phyloP scores from a whole-genome alignment of 2,888 invertebrate species.

The Pelosia muscerda region DNA sequence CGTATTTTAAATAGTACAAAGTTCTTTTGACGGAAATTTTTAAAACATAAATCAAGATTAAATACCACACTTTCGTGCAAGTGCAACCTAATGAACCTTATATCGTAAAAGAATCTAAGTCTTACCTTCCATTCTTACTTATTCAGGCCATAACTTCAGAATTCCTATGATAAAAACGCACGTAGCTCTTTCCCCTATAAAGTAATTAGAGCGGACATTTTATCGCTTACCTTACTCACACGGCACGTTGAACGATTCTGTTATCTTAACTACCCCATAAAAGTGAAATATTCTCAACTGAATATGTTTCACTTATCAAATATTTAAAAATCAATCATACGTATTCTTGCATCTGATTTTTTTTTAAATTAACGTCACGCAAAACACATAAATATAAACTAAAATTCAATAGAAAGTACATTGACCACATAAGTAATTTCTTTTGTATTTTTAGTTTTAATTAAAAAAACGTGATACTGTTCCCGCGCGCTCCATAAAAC shows the following conservation, averaged over 20 bases:
- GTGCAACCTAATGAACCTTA: neutral
- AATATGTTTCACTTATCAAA: constrained; percentile 23
- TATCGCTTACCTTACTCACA: constrained; percentile 38
- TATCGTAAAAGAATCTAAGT: neutral
- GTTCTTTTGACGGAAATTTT: neutral
- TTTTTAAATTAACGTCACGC: too few relatives aligned
- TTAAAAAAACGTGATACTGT: too few relatives aligned
- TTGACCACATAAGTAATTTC: too few relatives aligned
- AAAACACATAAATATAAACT: too few relatives aligned
- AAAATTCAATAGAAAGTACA: too few relatives aligned
- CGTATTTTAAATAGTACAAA: neutral
- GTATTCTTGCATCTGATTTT: too few relatives aligned
- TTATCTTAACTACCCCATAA: constrained; percentile 47
- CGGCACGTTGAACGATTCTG: constrained; percentile 18
- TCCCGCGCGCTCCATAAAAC: too few relatives aligned
- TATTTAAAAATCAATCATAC: constrained; percentile 49
- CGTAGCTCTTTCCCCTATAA: constrained; percentile 26
- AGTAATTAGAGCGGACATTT: constrained; percentile 36
- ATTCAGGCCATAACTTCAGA: neutral
- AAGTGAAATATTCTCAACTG: constrained; percentile 29
- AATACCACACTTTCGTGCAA: neutral
- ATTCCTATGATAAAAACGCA: constrained; percentile 7
- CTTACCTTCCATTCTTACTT: neutral
- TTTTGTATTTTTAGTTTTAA: too few relatives aligned
- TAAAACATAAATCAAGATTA: neutral